A percentile compares a stretch with the other conserved stretches of the same genome.
phyloP scores from a whole-genome alignment of 2,888 invertebrate species.

The Drosophila eohydei region DNA sequence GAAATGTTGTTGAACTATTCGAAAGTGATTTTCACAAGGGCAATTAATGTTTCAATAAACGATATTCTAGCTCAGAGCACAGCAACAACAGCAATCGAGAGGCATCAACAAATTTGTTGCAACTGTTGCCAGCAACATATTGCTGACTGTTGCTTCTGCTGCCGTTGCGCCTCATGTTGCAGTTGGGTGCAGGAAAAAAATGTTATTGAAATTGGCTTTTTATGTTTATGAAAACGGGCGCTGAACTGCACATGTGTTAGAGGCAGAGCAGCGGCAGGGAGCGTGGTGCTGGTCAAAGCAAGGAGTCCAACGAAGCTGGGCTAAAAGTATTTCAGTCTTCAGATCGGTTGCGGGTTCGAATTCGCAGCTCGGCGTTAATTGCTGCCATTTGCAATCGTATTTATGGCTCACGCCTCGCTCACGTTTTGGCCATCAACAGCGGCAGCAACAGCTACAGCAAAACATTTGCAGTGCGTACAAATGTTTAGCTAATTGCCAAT shows the following conservation, averaged over 20 bases:
- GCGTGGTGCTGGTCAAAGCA: background rate
- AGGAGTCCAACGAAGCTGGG: background rate
- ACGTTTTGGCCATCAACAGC: conserved; percentile 73
- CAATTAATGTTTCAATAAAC: conserved; percentile 84
- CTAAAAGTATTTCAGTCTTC: conserved; percentile 40
- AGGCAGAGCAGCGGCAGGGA: background rate
- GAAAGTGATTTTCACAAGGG: conserved; percentile 76
- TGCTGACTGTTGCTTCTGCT: conserved; percentile 38
- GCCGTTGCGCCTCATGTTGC: conserved; percentile 71
- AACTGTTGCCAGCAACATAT: conserved; percentile 57
- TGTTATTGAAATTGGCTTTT: conserved; percentile 82
- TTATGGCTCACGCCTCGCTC: conserved; percentile 78
- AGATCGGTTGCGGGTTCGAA: conserved; percentile 44
- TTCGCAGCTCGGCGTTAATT: conserved; percentile 58
- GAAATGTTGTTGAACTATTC: conserved; percentile 69
- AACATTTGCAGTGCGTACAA: conserved; percentile 68
- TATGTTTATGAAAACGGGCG: conserved; percentile 76
- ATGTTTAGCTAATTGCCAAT: conserved; percentile 76
- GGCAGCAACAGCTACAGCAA: conserved; percentile 35
- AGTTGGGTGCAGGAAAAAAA: conserved; percentile 39
- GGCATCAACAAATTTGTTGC: conserved; percentile 66
- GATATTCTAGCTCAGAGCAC: conserved; percentile 64
- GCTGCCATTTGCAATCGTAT: conserved; percentile 77
- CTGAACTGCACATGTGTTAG: conserved; percentile 35
- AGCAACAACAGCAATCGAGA: conserved; percentile 28